Base-by-base conservation (phyloP, 2,888 invertebrate species). In the Linnaemya tessellans region DNA sequence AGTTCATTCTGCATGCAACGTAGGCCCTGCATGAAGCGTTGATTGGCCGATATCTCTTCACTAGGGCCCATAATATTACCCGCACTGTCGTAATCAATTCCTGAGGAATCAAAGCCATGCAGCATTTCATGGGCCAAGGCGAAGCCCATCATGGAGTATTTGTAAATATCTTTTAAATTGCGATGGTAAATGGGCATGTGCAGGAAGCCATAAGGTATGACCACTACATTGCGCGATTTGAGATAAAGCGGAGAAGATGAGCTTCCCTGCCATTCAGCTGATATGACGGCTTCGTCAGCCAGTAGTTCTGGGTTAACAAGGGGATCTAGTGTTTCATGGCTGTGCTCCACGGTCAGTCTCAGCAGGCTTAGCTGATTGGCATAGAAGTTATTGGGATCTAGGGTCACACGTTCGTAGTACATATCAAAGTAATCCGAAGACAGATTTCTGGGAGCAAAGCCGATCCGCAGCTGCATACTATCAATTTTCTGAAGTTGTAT, bases 31-130 rank as follows among this genome's bases (percentile, higher is more conserved):
- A 81, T 88, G n/a, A 90, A 90, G 22, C 89, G 89, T 4, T 88
- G 88, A 87, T 89, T 90, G 3, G 88, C 88, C 0, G 88, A 87
- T 20, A 91, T 91, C 46, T 90, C 91, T 81, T 91, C 91, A 30
- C 88, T 89, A 73, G 91, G 91, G 5, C 91, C 91, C 89, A 91
- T 91, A 0, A 90, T 89, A 38, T 92, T 90, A 25, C 91, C 91
- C 7, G 87, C 64, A n/a, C 88, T 88, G 20, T 92, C 92, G 35
- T 91, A 92, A 5, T 89, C 90, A 22, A 92, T 90, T 70, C 91
- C 91, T 1, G 89, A 88, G 7, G 89, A 89, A 68, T 92, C 91
- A 51, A 91, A 92, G 7, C 91, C 92, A 49, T 92, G 91, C 0
- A 91, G 71, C 46, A 92, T 82, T 86, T 92, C 91, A 49, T 92